A percentile compares a stretch with the other conserved stretches of the same genome.
Conservation (phyloP, 2,888 invertebrate species). For the Osmoderma eremita region DNA sequence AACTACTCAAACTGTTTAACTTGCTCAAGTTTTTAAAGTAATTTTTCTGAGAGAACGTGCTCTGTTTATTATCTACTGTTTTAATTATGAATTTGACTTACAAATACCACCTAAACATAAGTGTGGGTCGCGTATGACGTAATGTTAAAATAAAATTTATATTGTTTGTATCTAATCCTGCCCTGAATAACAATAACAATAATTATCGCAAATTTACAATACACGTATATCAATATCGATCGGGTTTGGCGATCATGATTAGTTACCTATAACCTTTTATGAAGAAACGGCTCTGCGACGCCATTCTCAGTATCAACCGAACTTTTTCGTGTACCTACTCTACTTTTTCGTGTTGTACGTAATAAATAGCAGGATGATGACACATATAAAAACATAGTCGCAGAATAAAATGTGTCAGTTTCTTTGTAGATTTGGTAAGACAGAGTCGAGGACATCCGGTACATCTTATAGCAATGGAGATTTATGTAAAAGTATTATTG, state of each 20-base stretch:
- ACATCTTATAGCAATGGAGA: constrained; percentile 3
- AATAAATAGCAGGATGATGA: not conserved
- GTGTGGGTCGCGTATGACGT: too few species aligned
- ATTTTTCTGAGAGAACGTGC: too few species aligned
- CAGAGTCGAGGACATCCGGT: too few species aligned
- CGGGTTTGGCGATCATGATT: constrained; percentile 7
- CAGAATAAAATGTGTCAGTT: constrained; percentile 8
- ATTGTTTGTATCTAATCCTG: not conserved
- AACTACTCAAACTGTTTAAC: too few species aligned
- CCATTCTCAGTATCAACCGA: constrained; percentile 4
- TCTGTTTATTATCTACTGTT: too few species aligned
- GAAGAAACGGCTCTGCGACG: not conserved
- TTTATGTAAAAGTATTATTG: constrained; percentile 6
- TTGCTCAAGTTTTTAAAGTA: too few species aligned
- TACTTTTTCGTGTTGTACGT: too few species aligned
- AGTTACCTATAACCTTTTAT: constrained; percentile 9
- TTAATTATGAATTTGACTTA: too few species aligned
- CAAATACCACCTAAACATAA: too few species aligned
- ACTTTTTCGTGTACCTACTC: constrained; percentile 8
- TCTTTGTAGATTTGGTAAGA: not conserved
- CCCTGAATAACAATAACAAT: not conserved
- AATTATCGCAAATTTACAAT: constrained; percentile 5
- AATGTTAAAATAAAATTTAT: not conserved
- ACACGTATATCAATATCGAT: not conserved
- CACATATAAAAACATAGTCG: constrained; percentile 10